Evolutionary conservation across 2,113 vertebrate species (phyloP).

Genomic region (Poecile atricapillus): DNA sequence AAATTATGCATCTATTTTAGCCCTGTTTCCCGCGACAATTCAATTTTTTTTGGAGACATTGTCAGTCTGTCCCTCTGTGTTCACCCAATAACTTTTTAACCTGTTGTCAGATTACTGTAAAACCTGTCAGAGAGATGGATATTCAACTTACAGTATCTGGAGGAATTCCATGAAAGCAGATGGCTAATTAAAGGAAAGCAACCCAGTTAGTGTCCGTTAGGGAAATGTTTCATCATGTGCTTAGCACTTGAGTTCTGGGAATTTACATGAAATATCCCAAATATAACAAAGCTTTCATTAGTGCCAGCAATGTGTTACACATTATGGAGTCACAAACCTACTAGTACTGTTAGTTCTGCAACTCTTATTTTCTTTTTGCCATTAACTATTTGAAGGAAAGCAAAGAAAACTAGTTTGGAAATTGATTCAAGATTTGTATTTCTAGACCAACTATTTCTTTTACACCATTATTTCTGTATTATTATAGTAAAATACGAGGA

Average conservation of each 20-base stretch:
- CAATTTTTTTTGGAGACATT: not conserved
- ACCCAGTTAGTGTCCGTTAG: not conserved
- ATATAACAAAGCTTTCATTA: not conserved
- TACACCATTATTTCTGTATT: not conserved
- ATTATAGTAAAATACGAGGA: not conserved
- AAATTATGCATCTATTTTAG: not conserved
- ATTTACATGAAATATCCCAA: not conserved
- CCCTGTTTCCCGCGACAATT: not conserved
- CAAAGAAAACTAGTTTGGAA: not conserved
- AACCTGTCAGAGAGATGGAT: not conserved
- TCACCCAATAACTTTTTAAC: not conserved
- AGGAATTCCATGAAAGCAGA: constrained; percentile 1
- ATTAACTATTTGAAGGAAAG: not conserved
- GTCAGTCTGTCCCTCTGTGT: not conserved
- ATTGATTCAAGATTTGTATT: not conserved
- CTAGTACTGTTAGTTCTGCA: not conserved
- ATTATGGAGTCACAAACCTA: not conserved
- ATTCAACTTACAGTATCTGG: not conserved
- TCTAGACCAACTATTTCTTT: not conserved
- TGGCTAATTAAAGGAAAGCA: constrained; percentile 23
- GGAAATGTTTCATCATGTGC: not conserved
- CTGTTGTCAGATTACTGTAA: not conserved
- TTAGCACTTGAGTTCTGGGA: not conserved
- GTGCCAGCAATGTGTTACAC: not conserved
- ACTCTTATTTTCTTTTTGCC: not conserved